Percentiles rank a stretch among this genome's conserved stretches.
Evolutionary conservation across 2,888 invertebrate genomes (phyloP).

Genomic region (Chouioia cunea): DNA sequence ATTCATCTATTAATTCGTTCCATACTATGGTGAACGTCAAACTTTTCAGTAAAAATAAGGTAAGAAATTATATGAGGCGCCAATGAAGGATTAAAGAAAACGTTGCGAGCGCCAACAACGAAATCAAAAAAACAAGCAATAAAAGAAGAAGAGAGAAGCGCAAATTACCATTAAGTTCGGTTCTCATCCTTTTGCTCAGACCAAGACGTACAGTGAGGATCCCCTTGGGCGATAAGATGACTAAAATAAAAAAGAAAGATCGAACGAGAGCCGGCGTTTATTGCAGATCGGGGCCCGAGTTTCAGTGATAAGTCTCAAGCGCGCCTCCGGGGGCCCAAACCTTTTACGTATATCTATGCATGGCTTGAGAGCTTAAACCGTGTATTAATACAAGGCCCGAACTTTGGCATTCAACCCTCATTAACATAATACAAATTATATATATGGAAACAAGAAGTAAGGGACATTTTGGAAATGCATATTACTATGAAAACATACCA

Average conservation of each 20-base stretch:
- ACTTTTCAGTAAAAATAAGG: too few relatives aligned
- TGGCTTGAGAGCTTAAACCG: not conserved
- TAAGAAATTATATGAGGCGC: too few relatives aligned
- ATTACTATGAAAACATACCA: not conserved
- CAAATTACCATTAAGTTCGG: conserved; percentile 23
- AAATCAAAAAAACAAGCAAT: not conserved
- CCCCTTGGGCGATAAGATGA: not conserved
- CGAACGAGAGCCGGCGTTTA: not conserved
- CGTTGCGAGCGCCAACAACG: not conserved
- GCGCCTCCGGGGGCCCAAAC: not conserved
- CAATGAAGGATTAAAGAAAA: too few relatives aligned
- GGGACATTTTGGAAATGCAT: not conserved
- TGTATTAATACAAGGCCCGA: conserved; percentile 24
- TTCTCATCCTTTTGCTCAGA: conserved; percentile 12
- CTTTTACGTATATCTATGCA: not conserved
- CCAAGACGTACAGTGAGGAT: not conserved
- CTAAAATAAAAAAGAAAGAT: not conserved
- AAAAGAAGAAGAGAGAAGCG: not conserved
- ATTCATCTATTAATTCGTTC: too few relatives aligned
- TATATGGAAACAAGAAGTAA: not conserved
- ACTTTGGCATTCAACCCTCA: not conserved
- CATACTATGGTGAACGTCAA: too few relatives aligned
- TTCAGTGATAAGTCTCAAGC: conserved; percentile 5
- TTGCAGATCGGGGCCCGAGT: not conserved
- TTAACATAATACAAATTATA: not conserved